Conservation (phyloP, 2,113 vertebrate species). For the Protomyctophum bolini region DNA sequence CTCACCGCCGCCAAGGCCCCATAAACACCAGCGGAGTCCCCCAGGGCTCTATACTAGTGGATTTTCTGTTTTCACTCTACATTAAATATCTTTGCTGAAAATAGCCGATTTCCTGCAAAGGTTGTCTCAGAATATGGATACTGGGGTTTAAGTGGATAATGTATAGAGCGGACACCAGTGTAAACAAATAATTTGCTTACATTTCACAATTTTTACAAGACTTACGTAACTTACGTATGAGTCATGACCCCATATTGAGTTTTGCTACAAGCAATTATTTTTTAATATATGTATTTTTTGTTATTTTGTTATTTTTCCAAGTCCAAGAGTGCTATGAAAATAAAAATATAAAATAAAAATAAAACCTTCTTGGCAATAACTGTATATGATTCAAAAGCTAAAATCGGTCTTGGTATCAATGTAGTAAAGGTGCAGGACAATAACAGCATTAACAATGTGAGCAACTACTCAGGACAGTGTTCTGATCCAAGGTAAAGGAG, state of each 20-base stretch:
- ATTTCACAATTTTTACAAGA: conserved; percentile 31
- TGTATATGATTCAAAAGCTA: conserved; percentile 48
- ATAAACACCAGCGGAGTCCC: not conserved
- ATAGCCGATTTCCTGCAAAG: too few relatives aligned
- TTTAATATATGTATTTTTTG: not conserved
- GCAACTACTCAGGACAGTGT: conserved; percentile 21
- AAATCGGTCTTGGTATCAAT: conserved; percentile 44
- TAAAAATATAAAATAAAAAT: conserved; percentile 4
- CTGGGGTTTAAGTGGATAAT: not conserved
- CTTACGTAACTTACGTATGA: conserved; percentile 30
- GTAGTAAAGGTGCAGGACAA: conserved; percentile 64
- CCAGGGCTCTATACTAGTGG: too few relatives aligned
- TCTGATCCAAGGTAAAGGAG: conserved; percentile 24
- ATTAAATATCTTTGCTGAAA: too few relatives aligned
- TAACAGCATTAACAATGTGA: conserved; percentile 54
- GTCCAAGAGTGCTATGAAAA: conserved; percentile 38
- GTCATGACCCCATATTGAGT: conserved; percentile 44
- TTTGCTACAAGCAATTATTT: conserved; percentile 28
- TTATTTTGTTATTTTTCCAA: conserved; percentile 10
- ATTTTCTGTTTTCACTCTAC: too few relatives aligned
- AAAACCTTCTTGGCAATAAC: conserved; percentile 26
- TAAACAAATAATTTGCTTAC: conserved; percentile 51
- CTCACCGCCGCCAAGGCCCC: conserved; percentile 38
- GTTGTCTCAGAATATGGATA: too few relatives aligned
- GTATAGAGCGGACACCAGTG: conserved; percentile 44